phyloP scores from a whole-genome alignment of 2,113 vertebrate genomes.

The Trogon melanurus region DNA sequence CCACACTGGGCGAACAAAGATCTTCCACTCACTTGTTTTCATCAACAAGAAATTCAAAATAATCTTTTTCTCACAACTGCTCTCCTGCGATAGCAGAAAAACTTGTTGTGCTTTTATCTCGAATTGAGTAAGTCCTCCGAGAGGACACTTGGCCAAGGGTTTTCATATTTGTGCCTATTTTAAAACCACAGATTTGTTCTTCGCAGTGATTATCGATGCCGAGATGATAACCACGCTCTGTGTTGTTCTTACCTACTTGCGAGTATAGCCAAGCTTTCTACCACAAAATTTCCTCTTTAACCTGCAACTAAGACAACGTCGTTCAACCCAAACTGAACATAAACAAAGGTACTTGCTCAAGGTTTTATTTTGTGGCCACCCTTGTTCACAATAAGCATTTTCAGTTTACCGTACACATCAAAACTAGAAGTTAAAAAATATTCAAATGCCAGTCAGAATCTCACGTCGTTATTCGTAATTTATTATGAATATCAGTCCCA shows the following conservation, averaged over 20 bases:
- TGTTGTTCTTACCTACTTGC: not conserved
- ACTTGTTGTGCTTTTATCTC: slow-evolving; percentile 1
- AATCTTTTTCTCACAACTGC: not conserved
- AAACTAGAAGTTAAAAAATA: not conserved
- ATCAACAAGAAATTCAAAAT: slow-evolving; percentile 9
- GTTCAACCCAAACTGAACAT: not conserved
- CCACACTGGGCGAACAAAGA: not conserved
- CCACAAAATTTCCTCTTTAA: not conserved
- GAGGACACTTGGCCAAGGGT: slow-evolving; percentile 25
- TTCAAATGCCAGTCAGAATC: not conserved
- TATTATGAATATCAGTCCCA: not conserved
- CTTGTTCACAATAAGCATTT: not conserved
- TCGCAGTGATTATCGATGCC: not conserved
- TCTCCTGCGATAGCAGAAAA: not conserved
- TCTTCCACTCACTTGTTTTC: not conserved
- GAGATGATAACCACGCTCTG: not conserved
- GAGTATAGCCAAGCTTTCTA: not conserved
- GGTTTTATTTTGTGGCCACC: not conserved
- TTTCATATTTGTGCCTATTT: slow-evolving; percentile 13
- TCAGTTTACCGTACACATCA: not conserved
- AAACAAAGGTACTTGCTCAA: not conserved
- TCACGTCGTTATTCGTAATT: not conserved
- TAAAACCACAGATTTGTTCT: not conserved
- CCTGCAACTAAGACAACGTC: not conserved
- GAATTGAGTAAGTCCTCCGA: not conserved